These are phyloP conservation scores for Aurelia aurita complex sp. Pacific DNA, from an alignment of 30 jellyfish, hydroid and myxozoan species.

Conservation along the genomic window DNA sequence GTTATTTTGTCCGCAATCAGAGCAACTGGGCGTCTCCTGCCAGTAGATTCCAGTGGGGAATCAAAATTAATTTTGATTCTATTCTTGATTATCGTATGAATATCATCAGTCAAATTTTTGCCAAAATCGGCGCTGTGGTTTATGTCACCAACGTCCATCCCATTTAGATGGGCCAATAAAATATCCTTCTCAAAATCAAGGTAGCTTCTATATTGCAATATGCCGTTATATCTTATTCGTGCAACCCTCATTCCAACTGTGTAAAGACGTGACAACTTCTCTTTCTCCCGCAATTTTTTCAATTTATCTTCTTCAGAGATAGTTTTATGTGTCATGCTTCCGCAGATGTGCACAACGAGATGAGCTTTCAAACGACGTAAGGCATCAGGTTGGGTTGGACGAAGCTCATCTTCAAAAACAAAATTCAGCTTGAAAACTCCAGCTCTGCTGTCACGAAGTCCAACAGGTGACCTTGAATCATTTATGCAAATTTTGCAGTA, in stretches of 20 bases:
- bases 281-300: conserved; percentile 2
- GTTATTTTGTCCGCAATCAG: conserved; percentile 32
- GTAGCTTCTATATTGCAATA: conserved; percentile 6
- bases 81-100: no score
- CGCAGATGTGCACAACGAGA: conserved; percentile 13
- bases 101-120: no score
- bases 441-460: conserved; percentile 26
- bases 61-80: no score
- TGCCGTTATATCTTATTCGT: background rate
- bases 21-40: conserved; percentile 40
- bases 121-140: no score
- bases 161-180: conserved; percentile 13
- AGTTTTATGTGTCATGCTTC: conserved; percentile 4
- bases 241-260: conserved; percentile 16
- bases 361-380: conserved; percentile 32
- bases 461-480: conserved; percentile 6
- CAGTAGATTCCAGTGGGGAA: conserved; percentile 8
- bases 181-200: conserved; percentile 14
- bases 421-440: conserved; percentile 15
- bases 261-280: background rate
- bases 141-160: background rate
- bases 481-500: conserved; percentile 16
- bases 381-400: conserved; percentile 18
- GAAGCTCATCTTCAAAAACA: conserved; percentile 9
- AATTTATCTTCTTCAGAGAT: conserved; percentile 2